Conservation (phyloP, 2,888 invertebrate species). For the Trimorus sp. region DNA sequence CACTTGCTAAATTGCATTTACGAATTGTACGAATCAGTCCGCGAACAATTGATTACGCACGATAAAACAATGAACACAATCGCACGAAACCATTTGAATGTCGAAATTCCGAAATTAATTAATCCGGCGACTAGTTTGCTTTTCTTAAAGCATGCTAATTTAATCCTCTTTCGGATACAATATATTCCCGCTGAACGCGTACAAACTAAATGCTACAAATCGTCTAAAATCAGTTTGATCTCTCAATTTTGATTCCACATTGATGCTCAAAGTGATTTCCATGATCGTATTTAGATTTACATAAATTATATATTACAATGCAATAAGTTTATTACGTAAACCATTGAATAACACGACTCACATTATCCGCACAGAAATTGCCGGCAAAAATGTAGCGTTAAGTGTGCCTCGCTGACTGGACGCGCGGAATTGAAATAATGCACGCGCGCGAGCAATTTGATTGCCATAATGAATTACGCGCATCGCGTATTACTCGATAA, state of each 20-base stretch:
- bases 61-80: too few species aligned
- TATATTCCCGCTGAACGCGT: neutral
- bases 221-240: neutral
- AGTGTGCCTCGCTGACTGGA: neutral
- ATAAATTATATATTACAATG: conserved; percentile 9
- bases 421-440: neutral
- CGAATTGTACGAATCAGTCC: too few species aligned
- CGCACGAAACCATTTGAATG: too few species aligned
- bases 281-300: neutral
- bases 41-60: too few species aligned
- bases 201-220: neutral
- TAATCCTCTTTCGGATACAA: neutral
- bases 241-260: neutral
- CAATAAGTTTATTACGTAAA: neutral
- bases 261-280: conserved; percentile 7
- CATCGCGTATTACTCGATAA: conserved; percentile 1
- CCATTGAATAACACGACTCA: neutral
- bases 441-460: conserved; percentile 3
- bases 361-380: neutral
- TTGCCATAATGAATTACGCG: neutral
- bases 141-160: neutral
- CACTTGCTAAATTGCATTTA: too few species aligned
- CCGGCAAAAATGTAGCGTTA: neutral
- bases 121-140: too few species aligned
- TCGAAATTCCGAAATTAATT: too few species aligned